Base-by-base conservation (phyloP, 2,888 invertebrate species). In the Amblyteles armatorius region DNA sequence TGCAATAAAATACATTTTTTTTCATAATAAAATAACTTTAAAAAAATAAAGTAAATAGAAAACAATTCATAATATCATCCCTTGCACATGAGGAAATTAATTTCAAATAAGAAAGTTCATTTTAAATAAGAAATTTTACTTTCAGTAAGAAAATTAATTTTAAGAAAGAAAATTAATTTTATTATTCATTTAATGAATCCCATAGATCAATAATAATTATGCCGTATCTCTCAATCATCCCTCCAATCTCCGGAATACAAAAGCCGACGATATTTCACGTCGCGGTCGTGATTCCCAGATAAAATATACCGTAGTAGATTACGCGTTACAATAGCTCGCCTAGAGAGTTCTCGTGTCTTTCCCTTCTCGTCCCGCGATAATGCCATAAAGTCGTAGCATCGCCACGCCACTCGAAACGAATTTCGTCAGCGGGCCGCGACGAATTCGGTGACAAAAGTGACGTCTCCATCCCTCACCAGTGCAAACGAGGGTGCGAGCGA, bases 371-470 rank as follows among this genome's bases (percentile, higher is more conserved):
- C 40, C 29, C 52, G 52, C 60, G 29, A 79, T 55, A 22, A 44
- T 72, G 13, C 44, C 19, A 19, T 26, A 6, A 40, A 40, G 5
- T 79, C 50, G 60, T 44, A 22, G 44, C 5, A 69, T 57, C 76
- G 76, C 72, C 82, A 79, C 83, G 81, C 83, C 86, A 88, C 89
- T 89, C 87, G 87, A 89, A 83, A 87, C 88, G 88, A 86, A 88
- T 87, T 86, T 85, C 85, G 90, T 88, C 92, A 92, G 90, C 90
- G 88, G 92, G 87, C 93, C 93, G 91, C 86, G 89, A 91, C 93
- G 92, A 93, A 93, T 93, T 68, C 83, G 86, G 26, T 82, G 83
- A 92, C 91, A 92, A 92, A 90, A 89, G 90, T 89, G 92, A 93
- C 91, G 89, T 93, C 92, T 93, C 92, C 89, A 93, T 93, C 90